These are phyloP conservation scores for Stomatorhinus walkeri DNA, from an alignment of 2,797 vertebrate genomes.

Conservation along the genomic window DNA sequence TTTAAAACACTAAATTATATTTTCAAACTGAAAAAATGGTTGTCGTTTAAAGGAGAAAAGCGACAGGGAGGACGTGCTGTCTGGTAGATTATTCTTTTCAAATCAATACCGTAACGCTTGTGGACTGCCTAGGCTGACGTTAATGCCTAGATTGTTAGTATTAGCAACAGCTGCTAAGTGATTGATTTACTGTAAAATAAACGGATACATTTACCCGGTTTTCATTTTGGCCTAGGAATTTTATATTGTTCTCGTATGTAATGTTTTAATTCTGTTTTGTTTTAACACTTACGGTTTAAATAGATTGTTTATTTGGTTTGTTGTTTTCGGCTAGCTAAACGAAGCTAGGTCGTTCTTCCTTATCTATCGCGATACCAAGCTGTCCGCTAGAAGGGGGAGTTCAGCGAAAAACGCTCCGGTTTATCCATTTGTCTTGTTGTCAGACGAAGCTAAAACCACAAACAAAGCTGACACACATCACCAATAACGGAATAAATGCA, in stretches of 20 bases:
- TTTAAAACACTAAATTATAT: slow-evolving; percentile 19
- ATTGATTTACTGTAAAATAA: slow-evolving; percentile 4
- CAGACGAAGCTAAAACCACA: background rate
- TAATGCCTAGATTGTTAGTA: slow-evolving; percentile 16
- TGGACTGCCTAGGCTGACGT: background rate
- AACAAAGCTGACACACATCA: background rate
- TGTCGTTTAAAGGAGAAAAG: slow-evolving; percentile 15
- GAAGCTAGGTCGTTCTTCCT: slow-evolving; percentile 1
- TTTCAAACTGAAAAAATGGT: background rate
- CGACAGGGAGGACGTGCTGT: background rate
- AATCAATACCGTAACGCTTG: background rate
- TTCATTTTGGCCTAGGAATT: background rate
- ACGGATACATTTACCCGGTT: background rate
- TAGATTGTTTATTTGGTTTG: background rate
- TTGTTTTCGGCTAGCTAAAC: slow-evolving; percentile 2
- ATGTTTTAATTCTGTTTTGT: background rate
- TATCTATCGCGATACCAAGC: background rate
- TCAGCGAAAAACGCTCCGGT: background rate
- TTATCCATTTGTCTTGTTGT: background rate
- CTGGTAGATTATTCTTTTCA: slow-evolving; percentile 8
- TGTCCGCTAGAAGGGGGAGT: background rate
- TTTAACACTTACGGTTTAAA: background rate
- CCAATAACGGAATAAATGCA: slow-evolving; percentile 4
- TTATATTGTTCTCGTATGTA: background rate
- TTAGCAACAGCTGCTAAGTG: slow-evolving; percentile 1